Base-by-base conservation (phyloP, 2,113 vertebrate species). In the Narcine bancroftii region DNA sequence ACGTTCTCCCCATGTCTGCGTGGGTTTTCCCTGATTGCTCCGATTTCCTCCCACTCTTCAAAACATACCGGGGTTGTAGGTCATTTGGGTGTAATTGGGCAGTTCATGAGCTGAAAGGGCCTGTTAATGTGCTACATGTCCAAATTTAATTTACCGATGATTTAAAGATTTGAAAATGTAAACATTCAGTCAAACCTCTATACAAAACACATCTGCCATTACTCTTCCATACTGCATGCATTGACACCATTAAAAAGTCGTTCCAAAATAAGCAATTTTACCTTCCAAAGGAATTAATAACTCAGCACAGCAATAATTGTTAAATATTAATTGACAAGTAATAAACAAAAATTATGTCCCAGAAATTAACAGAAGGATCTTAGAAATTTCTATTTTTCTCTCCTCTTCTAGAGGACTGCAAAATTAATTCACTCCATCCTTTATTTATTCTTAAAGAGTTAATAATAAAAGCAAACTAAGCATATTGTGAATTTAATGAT, bases 401-500 rank as follows among this genome's bases (percentile, higher is more conserved):
- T 21, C 36, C 63, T 45, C 63, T 69, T 4, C 66, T 24, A 69
- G 24, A 89, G 26, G 60, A 42, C 19, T 11, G 33, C 19, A 91
- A 89, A 91, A 24, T 42, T 91, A 33, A 17, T 66, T 66, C 6
- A 91, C 45, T 60, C 17, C 53, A 60, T 60, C n/a, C 60, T 15
- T 63, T 19, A 60, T 60, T 60, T 39, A 39, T 33, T 47, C 89
- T 45, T 91, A 45, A 91, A 91, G 89, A 69, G 36, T 69, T 91
- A 91, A 91, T 89, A 89, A 39, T 89, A 42, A 39, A 89, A 13
- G n/a, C 63, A 69, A 91, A 45, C 36, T 39, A 17, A 69, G 36
- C 63, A 69, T 26, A 89, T 21, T 89, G 56, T 63, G 36, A 91
- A 91, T 69, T 69, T 91, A 45, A 69, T 47, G 65, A 91, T 91